phyloP scores from a whole-genome alignment of 2,888 invertebrate species.

The Eilema sororculum region DNA sequence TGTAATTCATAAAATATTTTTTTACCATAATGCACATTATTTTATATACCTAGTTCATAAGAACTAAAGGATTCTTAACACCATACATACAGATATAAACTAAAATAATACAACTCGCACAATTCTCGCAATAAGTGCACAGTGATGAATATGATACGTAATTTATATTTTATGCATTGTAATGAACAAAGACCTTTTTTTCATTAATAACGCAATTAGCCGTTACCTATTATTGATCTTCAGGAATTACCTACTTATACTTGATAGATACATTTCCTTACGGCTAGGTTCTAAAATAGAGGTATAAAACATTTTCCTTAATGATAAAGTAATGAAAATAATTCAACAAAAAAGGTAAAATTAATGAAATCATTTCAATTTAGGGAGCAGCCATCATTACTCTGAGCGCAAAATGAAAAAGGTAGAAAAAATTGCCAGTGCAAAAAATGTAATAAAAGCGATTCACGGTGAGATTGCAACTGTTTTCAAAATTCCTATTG shows the following conservation, averaged over 20 bases:
- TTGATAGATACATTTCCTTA: not conserved
- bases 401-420: constrained; percentile 60
- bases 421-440: constrained; percentile 58
- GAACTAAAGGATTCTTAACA: too few species aligned
- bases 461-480: constrained; percentile 66
- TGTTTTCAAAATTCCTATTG: constrained; percentile 55
- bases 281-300: not conserved
- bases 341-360: constrained; percentile 47
- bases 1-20: constrained; percentile 39
- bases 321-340: constrained; percentile 9
- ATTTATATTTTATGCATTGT: too few species aligned
- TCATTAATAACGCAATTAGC: too few species aligned
- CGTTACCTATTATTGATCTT: too few species aligned
- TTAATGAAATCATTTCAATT: constrained; percentile 71
- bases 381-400: constrained; percentile 57
- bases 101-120: too few species aligned
- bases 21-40: too few species aligned
- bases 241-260: too few species aligned
- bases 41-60: too few species aligned
- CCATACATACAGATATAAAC: too few species aligned
- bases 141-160: too few species aligned
- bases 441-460: constrained; percentile 64
- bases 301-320: constrained; percentile 6
- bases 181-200: too few species aligned
- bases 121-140: too few species aligned